Evolutionary conservation across 2,888 invertebrate genomes (phyloP).

Genomic region (Bellardia bayeri): DNA sequence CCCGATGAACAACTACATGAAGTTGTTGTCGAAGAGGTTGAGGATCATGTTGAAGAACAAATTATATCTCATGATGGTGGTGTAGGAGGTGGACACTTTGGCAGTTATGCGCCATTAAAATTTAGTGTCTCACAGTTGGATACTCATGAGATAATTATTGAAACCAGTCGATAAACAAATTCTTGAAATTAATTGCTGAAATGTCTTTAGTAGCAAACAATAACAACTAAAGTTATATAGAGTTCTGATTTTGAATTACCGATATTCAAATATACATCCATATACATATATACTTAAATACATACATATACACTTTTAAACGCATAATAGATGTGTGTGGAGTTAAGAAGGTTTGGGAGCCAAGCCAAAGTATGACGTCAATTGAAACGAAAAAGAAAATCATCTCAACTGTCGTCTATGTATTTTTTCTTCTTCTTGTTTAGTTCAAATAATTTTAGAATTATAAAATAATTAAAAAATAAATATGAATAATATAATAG

Average conservation of each 20-base stretch:
- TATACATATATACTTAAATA: conserved; percentile 21
- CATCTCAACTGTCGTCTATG: conserved; percentile 45
- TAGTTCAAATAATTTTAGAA: conserved; percentile 72
- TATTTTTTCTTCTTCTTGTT: conserved; percentile 63
- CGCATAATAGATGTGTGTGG: conserved; percentile 19
- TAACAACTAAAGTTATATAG: conserved; percentile 35
- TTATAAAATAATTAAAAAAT: conserved; percentile 59
- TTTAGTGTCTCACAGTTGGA: conserved; percentile 81
- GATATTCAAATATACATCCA: conserved; percentile 42
- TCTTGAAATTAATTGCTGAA: neutral
- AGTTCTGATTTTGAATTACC: conserved; percentile 40
- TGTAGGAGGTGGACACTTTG: conserved; percentile 75
- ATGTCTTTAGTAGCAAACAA: neutral
- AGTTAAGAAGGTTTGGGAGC: conserved; percentile 58
- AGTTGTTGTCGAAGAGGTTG: conserved; percentile 65
- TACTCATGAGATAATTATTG: conserved; percentile 82
- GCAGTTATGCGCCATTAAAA: conserved; percentile 80
- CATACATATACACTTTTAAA: conserved; percentile 29
- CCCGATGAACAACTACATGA: conserved; percentile 68
- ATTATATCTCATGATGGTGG: conserved; percentile 54
- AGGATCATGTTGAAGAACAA: conserved; percentile 58
- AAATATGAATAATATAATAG: conserved; percentile 64
- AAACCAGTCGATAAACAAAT: conserved; percentile 80
- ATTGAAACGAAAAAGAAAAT: conserved; percentile 29
- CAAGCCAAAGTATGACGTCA: conserved; percentile 70